Conservation (phyloP, 1,140 invertebrate genomes). For the Drosophila obscura region DNA sequence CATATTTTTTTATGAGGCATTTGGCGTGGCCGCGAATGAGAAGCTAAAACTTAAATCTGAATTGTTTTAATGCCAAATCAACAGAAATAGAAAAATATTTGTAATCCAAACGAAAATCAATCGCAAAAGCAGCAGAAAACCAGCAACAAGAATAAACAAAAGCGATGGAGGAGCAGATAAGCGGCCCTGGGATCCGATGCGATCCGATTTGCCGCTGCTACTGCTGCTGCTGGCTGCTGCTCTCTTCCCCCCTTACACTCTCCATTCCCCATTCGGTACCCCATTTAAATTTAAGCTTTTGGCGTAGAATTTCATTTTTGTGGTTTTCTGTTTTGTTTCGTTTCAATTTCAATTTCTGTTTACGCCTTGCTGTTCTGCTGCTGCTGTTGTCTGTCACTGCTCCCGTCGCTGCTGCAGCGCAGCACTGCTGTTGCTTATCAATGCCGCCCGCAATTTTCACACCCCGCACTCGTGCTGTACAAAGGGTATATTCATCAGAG, state of each 20-base stretch:
- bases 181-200: constrained; percentile 11
- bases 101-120: constrained; percentile 49
- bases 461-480: too few relatives aligned
- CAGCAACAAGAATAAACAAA: constrained; percentile 25
- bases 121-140: constrained; percentile 34
- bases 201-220: constrained; percentile 4
- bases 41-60: constrained; percentile 7
- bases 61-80: constrained; percentile 53
- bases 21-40: constrained; percentile 32
- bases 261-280: too few relatives aligned
- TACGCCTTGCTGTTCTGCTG: too few relatives aligned
- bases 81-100: constrained; percentile 48
- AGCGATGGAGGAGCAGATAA: constrained; percentile 36
- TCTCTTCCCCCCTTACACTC: neutral
- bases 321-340: constrained; percentile 5
- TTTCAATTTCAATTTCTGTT: too few relatives aligned
- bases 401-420: neutral
- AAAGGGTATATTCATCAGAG: too few relatives aligned
- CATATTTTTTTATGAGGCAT: neutral
- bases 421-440: constrained; percentile 13
- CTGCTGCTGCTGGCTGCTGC: neutral
- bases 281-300: constrained; percentile 8
- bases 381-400: neutral
- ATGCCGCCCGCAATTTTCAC: constrained; percentile 9
- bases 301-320: constrained; percentile 18